A percentile compares a stretch with the other conserved stretches of the same genome.
These are phyloP conservation scores for Lacerta agilis DNA, from an alignment of 2,797 vertebrate genomes.

Conservation along the genomic window DNA sequence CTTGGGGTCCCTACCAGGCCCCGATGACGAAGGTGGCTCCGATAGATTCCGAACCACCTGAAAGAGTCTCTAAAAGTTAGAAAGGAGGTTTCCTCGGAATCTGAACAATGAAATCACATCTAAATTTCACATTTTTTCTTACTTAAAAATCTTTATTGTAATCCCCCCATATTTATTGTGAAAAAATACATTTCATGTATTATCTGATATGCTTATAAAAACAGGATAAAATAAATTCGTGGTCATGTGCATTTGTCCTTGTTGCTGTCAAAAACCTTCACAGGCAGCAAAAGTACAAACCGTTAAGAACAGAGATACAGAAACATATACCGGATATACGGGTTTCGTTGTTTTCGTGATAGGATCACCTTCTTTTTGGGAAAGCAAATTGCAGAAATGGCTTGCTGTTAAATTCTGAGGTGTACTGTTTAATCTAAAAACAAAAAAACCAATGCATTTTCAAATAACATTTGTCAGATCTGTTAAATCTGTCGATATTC, in stretches of 20 bases:
- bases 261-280: conserved; percentile 1
- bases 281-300: conserved; percentile 31
- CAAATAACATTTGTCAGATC: conserved; percentile 46
- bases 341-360: conserved; percentile 24
- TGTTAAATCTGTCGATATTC: conserved; percentile 51
- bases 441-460: conserved; percentile 36
- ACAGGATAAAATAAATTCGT: conserved; percentile 39
- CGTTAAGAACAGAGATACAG: background rate
- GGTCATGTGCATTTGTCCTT: background rate
- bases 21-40: too few species aligned
- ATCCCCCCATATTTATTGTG: conserved; percentile 38
- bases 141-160: conserved; percentile 58
- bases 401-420: conserved; percentile 6
- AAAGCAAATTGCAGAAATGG: background rate
- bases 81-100: background rate
- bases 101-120: background rate
- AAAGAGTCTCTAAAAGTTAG: too few species aligned
- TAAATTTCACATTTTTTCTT: background rate
- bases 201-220: conserved; percentile 60
- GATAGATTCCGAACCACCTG: too few species aligned
- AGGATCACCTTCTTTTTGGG: background rate
- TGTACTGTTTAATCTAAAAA: conserved; percentile 31
- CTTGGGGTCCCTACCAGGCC: too few species aligned
- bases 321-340: conserved; percentile 9
- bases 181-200: conserved; percentile 64